Evolutionary conservation across 2,888 invertebrate genomes (phyloP).

Genomic region (Adelognathus sp.): DNA sequence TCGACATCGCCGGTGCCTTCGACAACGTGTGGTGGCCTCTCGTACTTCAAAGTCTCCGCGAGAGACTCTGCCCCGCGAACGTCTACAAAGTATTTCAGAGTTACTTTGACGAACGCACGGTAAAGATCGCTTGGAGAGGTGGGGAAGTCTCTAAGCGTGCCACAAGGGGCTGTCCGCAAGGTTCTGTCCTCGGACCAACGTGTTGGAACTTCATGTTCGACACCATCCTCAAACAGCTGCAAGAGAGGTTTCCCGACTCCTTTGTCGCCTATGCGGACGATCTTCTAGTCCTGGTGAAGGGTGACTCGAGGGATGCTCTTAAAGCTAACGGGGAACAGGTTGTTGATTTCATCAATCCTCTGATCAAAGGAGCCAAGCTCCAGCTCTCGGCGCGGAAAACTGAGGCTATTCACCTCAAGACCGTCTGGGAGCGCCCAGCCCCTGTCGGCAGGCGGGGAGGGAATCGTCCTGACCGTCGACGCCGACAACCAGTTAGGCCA

Average conservation of each 20-base stretch:
- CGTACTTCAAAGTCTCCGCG: not conserved
- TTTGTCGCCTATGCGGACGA: not conserved
- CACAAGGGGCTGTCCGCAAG: not conserved
- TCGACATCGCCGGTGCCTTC: not conserved
- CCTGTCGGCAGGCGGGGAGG: no score
- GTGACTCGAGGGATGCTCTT: not conserved
- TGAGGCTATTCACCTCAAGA: no score
- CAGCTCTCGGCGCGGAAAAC: not conserved
- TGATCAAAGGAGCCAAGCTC: not conserved
- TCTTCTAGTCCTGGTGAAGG: not conserved
- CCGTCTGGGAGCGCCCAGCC: no score
- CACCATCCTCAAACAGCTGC: slow-evolving; percentile 39
- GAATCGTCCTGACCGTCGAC: no score
- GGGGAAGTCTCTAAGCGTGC: not conserved
- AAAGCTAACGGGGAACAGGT: not conserved
- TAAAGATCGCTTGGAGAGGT: not conserved
- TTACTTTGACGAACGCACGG: not conserved
- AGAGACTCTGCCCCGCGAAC: not conserved
- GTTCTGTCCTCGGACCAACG: slow-evolving; percentile 7
- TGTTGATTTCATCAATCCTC: not conserved
- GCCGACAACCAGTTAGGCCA: no score
- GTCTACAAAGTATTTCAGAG: not conserved
- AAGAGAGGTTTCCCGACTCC: not conserved
- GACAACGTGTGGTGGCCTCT: not conserved
- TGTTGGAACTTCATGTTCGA: not conserved